Conservation (phyloP, 2,113 vertebrate genomes). For the Pipa parva region DNA sequence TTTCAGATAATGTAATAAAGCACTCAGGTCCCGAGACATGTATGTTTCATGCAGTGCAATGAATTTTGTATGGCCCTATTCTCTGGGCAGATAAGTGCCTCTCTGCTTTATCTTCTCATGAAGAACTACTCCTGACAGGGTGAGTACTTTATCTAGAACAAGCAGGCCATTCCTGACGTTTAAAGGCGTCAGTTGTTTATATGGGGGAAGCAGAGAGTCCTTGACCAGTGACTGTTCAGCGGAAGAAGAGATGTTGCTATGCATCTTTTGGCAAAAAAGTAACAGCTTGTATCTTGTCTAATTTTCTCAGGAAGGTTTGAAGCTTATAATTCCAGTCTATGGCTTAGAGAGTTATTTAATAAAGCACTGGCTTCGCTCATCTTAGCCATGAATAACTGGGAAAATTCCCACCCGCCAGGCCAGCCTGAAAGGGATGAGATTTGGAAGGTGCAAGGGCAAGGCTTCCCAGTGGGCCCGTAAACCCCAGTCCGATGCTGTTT, state of each 20-base stretch:
- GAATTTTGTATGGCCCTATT: too few relatives aligned
- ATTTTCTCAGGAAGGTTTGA: too few relatives aligned
- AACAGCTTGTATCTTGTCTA: not conserved
- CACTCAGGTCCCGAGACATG: not conserved
- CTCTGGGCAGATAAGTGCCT: conserved; percentile 7
- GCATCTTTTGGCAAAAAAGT: not conserved
- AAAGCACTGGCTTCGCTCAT: too few relatives aligned
- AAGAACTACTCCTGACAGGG: conserved; percentile 15
- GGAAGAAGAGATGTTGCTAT: not conserved
- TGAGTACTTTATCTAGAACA: conserved; percentile 20
- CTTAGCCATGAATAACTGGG: too few relatives aligned
- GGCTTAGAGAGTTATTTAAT: too few relatives aligned
- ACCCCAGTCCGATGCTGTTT: too few relatives aligned
- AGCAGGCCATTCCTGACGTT: conserved; percentile 14
- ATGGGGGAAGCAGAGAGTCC: not conserved
- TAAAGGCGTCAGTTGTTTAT: conserved; percentile 24
- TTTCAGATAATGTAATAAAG: not conserved
- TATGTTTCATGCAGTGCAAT: not conserved
- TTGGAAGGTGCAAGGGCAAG: too few relatives aligned
- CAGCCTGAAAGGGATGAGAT: too few relatives aligned
- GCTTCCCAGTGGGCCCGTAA: too few relatives aligned
- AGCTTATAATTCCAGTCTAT: too few relatives aligned
- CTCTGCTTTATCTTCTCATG: conserved; percentile 4
- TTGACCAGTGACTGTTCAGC: not conserved
- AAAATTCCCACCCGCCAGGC: too few relatives aligned